Conservation (phyloP, 2,888 invertebrate species). For the Drosophila tripunctata region DNA sequence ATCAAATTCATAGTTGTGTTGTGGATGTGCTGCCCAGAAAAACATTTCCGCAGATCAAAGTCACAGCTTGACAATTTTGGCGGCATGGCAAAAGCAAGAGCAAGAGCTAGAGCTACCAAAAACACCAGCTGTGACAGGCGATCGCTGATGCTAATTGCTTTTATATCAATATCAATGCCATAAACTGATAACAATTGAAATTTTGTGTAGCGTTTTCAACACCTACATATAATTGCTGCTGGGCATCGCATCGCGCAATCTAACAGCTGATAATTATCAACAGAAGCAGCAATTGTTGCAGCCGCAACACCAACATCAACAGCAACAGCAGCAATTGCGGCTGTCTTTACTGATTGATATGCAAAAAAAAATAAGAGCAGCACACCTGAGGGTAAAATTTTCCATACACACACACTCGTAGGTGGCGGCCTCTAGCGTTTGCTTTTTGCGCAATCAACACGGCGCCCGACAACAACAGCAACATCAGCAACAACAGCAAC, state of each 20-base stretch:
- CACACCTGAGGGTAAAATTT: neutral
- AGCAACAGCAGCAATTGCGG: slow-evolving; percentile 20
- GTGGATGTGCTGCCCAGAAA: slow-evolving; percentile 54
- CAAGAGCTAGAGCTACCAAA: slow-evolving; percentile 20
- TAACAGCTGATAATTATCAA: slow-evolving; percentile 51
- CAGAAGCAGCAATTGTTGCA: slow-evolving; percentile 42
- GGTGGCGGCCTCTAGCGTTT: slow-evolving; percentile 51
- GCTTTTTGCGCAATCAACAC: slow-evolving; percentile 52
- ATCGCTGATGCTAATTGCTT: slow-evolving; percentile 71
- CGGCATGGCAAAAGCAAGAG: neutral
- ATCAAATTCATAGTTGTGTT: slow-evolving; percentile 72
- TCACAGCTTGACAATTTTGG: slow-evolving; percentile 77
- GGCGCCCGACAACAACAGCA: slow-evolving; percentile 30
- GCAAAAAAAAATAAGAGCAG: slow-evolving; percentile 36
- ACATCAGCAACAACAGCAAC: neutral
- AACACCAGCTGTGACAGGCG: slow-evolving; percentile 20
- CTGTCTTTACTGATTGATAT: slow-evolving; percentile 59
- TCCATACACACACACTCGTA: neutral
- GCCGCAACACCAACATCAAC: slow-evolving; percentile 8
- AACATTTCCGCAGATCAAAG: slow-evolving; percentile 79
- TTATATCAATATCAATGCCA: slow-evolving; percentile 66
- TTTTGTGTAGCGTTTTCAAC: slow-evolving; percentile 52
- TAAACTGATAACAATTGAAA: slow-evolving; percentile 59
- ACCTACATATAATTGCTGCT: slow-evolving; percentile 63
- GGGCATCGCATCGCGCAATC: slow-evolving; percentile 54